Evolutionary conservation across 2,113 vertebrate genomes (phyloP).

Genomic region (Sander vitreus): DNA sequence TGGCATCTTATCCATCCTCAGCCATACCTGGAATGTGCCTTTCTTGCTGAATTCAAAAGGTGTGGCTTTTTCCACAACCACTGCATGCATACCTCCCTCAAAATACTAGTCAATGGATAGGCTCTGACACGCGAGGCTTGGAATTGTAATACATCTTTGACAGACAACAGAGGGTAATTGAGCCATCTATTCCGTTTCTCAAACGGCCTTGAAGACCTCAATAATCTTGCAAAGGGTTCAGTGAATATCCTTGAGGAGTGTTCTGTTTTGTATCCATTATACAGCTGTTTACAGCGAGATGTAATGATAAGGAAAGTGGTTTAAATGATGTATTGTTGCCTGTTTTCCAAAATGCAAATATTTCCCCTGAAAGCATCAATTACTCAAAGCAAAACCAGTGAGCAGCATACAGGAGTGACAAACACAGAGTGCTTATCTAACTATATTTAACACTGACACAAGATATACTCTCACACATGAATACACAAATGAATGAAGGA

Average conservation of each 20-base stretch:
- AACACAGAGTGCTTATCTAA: constrained; percentile 24
- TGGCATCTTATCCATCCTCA: constrained; percentile 59
- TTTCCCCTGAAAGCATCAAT: constrained; percentile 53
- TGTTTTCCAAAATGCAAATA: constrained; percentile 60
- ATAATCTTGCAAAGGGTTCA: constrained; percentile 27
- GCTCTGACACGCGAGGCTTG: constrained; percentile 2
- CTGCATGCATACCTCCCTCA: constrained; percentile 10
- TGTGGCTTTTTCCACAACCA: constrained; percentile 5
- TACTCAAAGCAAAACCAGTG: constrained; percentile 38
- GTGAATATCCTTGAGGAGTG: constrained; percentile 45
- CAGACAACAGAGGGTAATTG: constrained; percentile 51
- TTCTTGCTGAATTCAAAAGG: constrained; percentile 38
- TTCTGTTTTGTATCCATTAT: constrained; percentile 43
- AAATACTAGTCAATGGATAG: constrained; percentile 38
- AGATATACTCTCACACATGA: background rate
- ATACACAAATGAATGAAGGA: constrained; percentile 1
- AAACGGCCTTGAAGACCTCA: constrained; percentile 48
- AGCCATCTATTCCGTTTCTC: constrained; percentile 53
- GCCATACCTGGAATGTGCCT: constrained; percentile 54
- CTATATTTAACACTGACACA: constrained; percentile 28
- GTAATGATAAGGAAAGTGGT: constrained; percentile 57
- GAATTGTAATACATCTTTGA: constrained; percentile 32
- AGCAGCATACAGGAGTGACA: constrained; percentile 2
- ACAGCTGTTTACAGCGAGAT: constrained; percentile 61
- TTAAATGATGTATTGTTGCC: constrained; percentile 59